Evolutionary conservation across 2,888 invertebrate genomes (phyloP).

Genomic region (Alloplasta piceator): DNA sequence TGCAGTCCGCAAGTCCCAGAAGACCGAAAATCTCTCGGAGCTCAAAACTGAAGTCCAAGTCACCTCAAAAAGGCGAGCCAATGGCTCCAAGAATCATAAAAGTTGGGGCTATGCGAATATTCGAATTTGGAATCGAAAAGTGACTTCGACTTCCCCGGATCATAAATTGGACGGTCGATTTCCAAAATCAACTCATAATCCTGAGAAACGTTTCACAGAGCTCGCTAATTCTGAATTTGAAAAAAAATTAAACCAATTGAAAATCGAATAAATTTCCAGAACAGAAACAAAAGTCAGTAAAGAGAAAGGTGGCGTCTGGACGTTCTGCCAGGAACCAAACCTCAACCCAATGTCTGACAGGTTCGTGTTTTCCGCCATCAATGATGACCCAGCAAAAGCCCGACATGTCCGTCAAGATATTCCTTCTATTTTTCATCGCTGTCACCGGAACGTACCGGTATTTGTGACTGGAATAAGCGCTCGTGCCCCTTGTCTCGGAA

Average conservation of each 20-base stretch:
- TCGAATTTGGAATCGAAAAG: not conserved
- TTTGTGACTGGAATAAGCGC: slow-evolving; percentile 47
- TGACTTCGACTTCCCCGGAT: no score
- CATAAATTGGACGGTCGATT: no score
- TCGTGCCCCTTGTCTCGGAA: slow-evolving; percentile 62
- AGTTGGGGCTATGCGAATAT: not conserved
- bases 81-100: not conserved
- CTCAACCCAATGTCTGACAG: slow-evolving; percentile 48
- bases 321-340: slow-evolving; percentile 37
- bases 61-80: not conserved
- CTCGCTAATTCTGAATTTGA: not conserved
- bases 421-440: slow-evolving; percentile 39
- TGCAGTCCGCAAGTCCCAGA: no score
- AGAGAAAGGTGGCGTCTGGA: not conserved
- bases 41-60: no score
- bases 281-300: slow-evolving; percentile 49
- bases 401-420: slow-evolving; percentile 66
- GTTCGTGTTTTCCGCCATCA: slow-evolving; percentile 72
- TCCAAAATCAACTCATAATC: no score
- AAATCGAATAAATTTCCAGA: not conserved
- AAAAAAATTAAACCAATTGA: not conserved
- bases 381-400: slow-evolving; percentile 76
- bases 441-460: slow-evolving; percentile 12
- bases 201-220: no score
- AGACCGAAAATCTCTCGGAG: no score